Conservation (phyloP, 2,113 vertebrate genomes). For the Lepus timidus region DNA sequence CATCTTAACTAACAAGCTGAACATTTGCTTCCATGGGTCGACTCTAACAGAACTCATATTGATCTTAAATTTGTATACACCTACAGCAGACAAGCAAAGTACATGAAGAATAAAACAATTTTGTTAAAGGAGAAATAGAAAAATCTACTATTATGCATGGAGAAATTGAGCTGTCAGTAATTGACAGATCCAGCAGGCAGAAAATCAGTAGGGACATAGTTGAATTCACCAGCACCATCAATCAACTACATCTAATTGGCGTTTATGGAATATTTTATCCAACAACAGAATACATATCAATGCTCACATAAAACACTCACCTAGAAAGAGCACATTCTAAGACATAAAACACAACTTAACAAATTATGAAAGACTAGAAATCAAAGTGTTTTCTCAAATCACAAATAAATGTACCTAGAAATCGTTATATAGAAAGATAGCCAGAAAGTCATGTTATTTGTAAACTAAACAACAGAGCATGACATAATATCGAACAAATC, state of each 20-base stretch:
- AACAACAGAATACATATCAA: background rate
- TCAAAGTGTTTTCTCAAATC: background rate
- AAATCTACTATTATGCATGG: background rate
- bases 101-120: background rate
- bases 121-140: background rate
- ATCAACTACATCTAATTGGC: background rate
- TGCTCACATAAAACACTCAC: background rate
- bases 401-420: background rate
- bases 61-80: background rate
- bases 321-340: background rate
- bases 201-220: background rate
- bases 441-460: background rate
- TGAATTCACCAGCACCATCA: background rate
- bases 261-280: background rate
- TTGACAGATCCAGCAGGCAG: background rate
- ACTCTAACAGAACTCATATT: background rate
- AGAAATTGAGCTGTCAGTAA: background rate
- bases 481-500: background rate
- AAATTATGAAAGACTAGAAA: background rate
- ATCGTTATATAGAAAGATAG: background rate
- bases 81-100: background rate
- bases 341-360: background rate
- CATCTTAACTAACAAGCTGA: too few relatives aligned
- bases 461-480: background rate
- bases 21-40: too few relatives aligned